Percentiles rank a stretch among this genome's conserved stretches.
Conservation (phyloP, 2,113 vertebrate genomes). For the Cavia aperea region DNA sequence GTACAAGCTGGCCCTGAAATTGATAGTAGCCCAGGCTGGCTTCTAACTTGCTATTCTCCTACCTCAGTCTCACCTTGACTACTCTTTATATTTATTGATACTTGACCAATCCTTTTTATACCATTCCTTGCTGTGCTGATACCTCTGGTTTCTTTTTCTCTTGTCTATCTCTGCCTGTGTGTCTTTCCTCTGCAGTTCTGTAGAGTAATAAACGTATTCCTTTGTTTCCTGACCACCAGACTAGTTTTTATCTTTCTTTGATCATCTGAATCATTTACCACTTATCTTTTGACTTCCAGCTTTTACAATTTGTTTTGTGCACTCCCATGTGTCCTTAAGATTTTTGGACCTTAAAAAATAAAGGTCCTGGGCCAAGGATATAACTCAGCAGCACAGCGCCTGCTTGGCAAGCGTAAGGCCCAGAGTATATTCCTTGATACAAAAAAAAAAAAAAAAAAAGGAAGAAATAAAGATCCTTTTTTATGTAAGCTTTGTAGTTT, state of each 20-base stretch:
- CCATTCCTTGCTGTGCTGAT: background rate
- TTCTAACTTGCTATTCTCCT: too few relatives aligned
- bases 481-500: slow-evolving; percentile 9
- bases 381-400: too few relatives aligned
- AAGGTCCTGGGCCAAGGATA: background rate
- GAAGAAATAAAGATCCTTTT: background rate
- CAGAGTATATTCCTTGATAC: too few relatives aligned
- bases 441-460: too few relatives aligned
- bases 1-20: too few relatives aligned
- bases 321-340: background rate
- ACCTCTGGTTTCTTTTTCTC: background rate
- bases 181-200: background rate
- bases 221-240: background rate
- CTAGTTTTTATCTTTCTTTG: background rate
- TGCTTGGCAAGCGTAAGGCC: too few relatives aligned
- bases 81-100: too few relatives aligned
- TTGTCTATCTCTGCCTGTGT: too few relatives aligned
- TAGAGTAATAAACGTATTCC: background rate
- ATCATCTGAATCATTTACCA: background rate
- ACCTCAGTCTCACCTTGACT: background rate
- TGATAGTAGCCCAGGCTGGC: too few relatives aligned
- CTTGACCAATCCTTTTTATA: background rate
- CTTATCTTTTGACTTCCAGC: background rate
- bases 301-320: background rate
- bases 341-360: background rate